These are phyloP conservation scores for Fistularia tabacaria DNA, from an alignment of 2,797 vertebrate species.

Conservation along the genomic window DNA sequence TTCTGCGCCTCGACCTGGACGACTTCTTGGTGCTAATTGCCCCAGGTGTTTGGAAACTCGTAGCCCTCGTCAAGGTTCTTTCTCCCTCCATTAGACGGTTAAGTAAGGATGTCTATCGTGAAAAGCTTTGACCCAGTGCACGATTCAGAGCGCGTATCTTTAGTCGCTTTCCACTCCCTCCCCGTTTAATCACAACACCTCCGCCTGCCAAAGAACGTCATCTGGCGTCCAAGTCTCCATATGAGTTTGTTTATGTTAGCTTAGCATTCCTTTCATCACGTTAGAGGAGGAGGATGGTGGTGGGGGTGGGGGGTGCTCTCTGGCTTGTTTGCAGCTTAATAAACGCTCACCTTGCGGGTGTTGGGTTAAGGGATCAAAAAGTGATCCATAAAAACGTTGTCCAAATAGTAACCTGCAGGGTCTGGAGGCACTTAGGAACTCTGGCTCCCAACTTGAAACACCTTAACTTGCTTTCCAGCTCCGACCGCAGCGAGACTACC, in stretches of 20 bases:
- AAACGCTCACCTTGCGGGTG: conserved; percentile 23
- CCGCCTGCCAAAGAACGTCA: conserved; percentile 26
- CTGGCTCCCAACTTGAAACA: conserved; percentile 20
- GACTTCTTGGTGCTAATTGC: too few species aligned
- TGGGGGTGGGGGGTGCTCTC: conserved; percentile 12
- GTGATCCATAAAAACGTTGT: conserved; percentile 6
- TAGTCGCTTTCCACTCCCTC: conserved; percentile 13
- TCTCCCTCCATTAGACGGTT: too few species aligned
- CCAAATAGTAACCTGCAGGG: not conserved
- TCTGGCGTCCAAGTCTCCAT: conserved; percentile 28
- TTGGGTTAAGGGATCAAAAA: conserved; percentile 31
- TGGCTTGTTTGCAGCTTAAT: conserved; percentile 23
- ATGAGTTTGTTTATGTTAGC: conserved; percentile 27
- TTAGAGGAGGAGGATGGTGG: conserved; percentile 5
- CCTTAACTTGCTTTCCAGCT: conserved; percentile 17
- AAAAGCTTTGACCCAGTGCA: conserved; percentile 4
- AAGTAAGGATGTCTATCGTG: conserved; percentile 1
- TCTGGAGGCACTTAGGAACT: conserved; percentile 44
- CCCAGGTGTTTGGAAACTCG: too few species aligned
- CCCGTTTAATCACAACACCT: conserved; percentile 36
- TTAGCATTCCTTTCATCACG: conserved; percentile 37
- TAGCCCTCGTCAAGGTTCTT: too few species aligned
- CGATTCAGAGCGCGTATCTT: conserved; percentile 12
- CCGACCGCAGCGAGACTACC: too few species aligned
- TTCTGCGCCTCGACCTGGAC: too few species aligned